Percentiles rank a stretch among this genome's conserved stretches.
These are phyloP conservation scores for Sciurus niger DNA, from an alignment of 2,113 vertebrate species.

Conservation along the genomic window DNA sequence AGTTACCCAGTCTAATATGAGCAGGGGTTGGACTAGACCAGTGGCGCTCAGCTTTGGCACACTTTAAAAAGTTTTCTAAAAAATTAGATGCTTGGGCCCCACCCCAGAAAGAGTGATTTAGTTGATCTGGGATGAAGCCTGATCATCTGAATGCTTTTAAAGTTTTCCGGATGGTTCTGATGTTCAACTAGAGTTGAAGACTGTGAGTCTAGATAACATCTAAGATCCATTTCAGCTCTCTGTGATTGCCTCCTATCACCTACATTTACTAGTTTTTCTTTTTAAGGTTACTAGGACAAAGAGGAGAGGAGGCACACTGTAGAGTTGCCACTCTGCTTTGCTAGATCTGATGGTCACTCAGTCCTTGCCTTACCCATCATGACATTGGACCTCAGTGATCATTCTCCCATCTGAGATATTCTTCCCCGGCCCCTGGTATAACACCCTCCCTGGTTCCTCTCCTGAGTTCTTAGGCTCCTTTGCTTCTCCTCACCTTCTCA, in stretches of 20 bases:
- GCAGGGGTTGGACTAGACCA: not conserved
- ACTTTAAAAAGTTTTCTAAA: not conserved
- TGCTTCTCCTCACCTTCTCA: not conserved
- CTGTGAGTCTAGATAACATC: too few relatives aligned
- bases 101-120: not conserved
- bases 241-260: not conserved
- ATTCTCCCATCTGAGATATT: not conserved
- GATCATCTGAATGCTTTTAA: not conserved
- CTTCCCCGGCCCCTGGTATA: not conserved
- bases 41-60: not conserved
- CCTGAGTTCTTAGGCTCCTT: not conserved
- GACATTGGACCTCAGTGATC: not conserved
- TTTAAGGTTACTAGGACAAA: not conserved
- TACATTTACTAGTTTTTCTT: not conserved
- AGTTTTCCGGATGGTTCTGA: not conserved
- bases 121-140: not conserved
- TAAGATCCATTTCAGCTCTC: not conserved
- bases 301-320: not conserved
- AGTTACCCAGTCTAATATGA: not conserved
- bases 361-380: not conserved
- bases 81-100: not conserved
- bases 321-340: not conserved
- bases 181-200: not conserved
- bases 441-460: not conserved
- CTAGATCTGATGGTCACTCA: not conserved